Evolutionary conservation across 1,140 invertebrate species (phyloP), one percentile per base, ranked within the genome.

Genomic region (Apolygus lucorum): DNA sequence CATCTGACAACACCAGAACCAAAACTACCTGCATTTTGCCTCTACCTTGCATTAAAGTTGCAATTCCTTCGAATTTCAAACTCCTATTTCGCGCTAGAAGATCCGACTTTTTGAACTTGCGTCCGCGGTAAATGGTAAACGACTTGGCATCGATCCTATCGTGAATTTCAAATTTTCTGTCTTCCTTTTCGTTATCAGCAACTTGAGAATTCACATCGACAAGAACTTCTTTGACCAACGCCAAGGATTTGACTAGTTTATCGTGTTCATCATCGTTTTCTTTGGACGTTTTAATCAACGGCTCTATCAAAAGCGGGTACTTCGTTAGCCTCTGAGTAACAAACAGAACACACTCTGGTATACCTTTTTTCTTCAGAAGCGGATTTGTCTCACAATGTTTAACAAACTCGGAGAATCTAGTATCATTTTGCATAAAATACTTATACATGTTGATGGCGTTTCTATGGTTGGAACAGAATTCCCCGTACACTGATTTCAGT

Each of bases 51-150:
- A 91, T 92, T 42, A 94, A 77, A 68, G 87, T 90, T 0, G 91
- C 90, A 54, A 89, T 82, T 0, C 92, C 92, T 81, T 94, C 92
- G 75, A 94, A 94, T 81, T 88, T 89, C 1, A 97, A 81, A 72
- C 90, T 89, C 63, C 95, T 84, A 76, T 89, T 89, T 42, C 87
- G 87, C 66, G 88, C 86, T 59, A 95, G 81, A 71, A 98, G 86
- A 79, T 97, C 93, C n/a, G 92, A 93, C 78, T 96, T 96, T 78
- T 94, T 96, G 76, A 97, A 96, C 76, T 96, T 95, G 70, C 85
- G 84, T 28, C 87, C 88, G 67, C 90, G 86, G 77, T 91, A 91
- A 21, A 86, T 84, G 0, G 92, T 89, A 74, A 89, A 92, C 0
- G 94, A 95, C 79, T 96, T 95, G 1, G 91, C 88, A 79, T 98